These are phyloP conservation scores for Heliconius congener DNA, from an alignment of 1,140 invertebrate species.

Conservation along the genomic window DNA sequence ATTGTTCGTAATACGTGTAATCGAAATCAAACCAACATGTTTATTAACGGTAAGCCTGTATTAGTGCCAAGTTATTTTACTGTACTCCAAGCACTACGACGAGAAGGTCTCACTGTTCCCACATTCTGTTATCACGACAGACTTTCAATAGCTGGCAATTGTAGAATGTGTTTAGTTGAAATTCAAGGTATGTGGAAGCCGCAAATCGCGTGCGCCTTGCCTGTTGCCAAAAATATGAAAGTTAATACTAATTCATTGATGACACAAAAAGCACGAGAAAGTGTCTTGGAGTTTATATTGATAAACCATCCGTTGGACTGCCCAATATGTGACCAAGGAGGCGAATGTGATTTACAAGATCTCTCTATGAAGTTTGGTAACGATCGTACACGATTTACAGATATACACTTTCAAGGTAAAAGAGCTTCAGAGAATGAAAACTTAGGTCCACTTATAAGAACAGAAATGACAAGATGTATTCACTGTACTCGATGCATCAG, in stretches of 20 bases:
- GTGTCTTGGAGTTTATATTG: constrained; percentile 99
- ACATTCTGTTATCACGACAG: constrained; percentile 84
- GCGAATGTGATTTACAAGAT: constrained; percentile 99
- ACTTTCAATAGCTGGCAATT: constrained; percentile 89
- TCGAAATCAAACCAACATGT: constrained; percentile 45
- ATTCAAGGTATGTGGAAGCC: constrained; percentile 88
- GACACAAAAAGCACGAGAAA: constrained; percentile 90
- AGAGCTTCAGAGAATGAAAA: constrained; percentile 90
- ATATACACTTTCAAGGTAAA: constrained; percentile 96
- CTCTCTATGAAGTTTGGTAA: constrained; percentile 99
- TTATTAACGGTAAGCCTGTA: constrained; percentile 63
- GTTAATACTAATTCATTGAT: constrained; percentile 86
- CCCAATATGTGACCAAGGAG: constrained; percentile 99
- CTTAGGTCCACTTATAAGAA: constrained; percentile 89
- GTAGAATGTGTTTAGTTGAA: constrained; percentile 91
- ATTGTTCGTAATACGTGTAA: neutral
- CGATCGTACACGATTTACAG: constrained; percentile 96
- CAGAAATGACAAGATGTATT: constrained; percentile 92
- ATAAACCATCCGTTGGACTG: constrained; percentile 99
- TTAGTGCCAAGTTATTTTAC: constrained; percentile 65
- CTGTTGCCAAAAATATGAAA: constrained; percentile 88
- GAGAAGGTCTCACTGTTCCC: constrained; percentile 54
- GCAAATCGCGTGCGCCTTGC: constrained; percentile 90
- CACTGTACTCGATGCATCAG: constrained; percentile 91
- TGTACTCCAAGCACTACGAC: constrained; percentile 59